These are phyloP conservation scores for Ormyrus pomaceus DNA, from an alignment of 2,888 invertebrate genomes.

Conservation along the genomic window DNA sequence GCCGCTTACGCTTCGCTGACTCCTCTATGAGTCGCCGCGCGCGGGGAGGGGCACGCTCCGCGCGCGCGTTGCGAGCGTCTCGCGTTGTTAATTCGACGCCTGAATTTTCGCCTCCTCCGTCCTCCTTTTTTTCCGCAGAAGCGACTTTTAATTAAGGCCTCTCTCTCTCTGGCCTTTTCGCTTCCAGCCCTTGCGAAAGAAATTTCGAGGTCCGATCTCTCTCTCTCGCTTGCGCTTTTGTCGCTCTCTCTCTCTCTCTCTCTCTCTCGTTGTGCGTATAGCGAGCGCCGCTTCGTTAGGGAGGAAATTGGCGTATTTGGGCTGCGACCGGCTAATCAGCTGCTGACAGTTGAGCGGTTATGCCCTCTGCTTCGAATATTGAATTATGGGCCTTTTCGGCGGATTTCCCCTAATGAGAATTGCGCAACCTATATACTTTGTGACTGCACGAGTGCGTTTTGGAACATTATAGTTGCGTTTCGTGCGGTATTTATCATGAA, in stretches of 20 bases:
- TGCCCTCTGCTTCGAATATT: background rate
- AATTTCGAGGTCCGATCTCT: too few relatives aligned
- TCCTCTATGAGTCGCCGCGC: slow-evolving; percentile 53
- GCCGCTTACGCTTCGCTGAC: slow-evolving; percentile 56
- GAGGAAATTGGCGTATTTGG: background rate
- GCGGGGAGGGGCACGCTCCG: too few relatives aligned
- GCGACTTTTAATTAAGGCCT: too few relatives aligned
- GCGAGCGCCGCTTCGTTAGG: too few relatives aligned
- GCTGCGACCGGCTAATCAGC: background rate
- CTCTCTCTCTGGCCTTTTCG: too few relatives aligned
- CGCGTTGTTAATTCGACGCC: slow-evolving; percentile 56
- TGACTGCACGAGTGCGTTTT: background rate
- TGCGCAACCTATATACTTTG: background rate
- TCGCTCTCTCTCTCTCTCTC: too few relatives aligned
- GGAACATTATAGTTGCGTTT: too few relatives aligned
- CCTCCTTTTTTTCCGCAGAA: background rate
- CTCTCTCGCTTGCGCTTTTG: too few relatives aligned
- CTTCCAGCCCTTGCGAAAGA: too few relatives aligned
- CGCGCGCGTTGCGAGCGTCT: background rate
- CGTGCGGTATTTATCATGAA: too few relatives aligned
- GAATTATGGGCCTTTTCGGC: background rate
- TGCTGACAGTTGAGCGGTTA: background rate
- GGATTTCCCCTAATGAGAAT: background rate
- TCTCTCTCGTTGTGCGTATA: too few relatives aligned
- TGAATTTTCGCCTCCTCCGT: slow-evolving; percentile 13